phyloP scores from a whole-genome alignment of 2,113 vertebrate species.

The Chlamydotis undulata region DNA sequence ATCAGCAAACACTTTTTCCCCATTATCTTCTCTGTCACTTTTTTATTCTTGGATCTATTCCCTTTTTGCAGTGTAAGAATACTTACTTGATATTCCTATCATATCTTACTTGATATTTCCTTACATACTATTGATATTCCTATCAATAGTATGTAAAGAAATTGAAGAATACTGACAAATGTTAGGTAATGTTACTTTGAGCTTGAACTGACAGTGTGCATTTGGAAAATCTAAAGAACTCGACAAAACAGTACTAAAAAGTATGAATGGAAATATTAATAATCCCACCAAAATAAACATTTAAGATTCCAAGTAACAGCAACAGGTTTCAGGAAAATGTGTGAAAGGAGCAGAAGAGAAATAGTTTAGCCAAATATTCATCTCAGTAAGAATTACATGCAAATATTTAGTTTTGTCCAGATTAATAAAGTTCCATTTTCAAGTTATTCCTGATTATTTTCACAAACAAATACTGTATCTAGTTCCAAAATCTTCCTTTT shows the following conservation, averaged over 20 bases:
- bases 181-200: background rate
- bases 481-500: background rate
- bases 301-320: background rate
- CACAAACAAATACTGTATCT: background rate
- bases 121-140: too few relatives aligned
- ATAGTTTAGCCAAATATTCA: background rate
- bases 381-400: background rate
- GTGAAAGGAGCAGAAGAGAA: background rate
- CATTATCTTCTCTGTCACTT: background rate
- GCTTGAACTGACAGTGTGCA: background rate
- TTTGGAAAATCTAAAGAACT: background rate
- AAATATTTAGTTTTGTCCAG: background rate
- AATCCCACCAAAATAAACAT: background rate
- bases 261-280: background rate
- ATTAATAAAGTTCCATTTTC: background rate
- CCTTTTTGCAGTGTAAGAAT: background rate
- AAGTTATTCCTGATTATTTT: background rate
- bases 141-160: background rate
- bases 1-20: background rate
- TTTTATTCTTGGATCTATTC: background rate
- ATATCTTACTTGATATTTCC: too few relatives aligned
- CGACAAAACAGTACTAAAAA: background rate
- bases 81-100: too few relatives aligned
- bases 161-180: too few relatives aligned
- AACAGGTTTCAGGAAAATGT: background rate